Evolutionary conservation across 2,888 invertebrate genomes (phyloP).

Genomic region (Mythimna pallens): DNA sequence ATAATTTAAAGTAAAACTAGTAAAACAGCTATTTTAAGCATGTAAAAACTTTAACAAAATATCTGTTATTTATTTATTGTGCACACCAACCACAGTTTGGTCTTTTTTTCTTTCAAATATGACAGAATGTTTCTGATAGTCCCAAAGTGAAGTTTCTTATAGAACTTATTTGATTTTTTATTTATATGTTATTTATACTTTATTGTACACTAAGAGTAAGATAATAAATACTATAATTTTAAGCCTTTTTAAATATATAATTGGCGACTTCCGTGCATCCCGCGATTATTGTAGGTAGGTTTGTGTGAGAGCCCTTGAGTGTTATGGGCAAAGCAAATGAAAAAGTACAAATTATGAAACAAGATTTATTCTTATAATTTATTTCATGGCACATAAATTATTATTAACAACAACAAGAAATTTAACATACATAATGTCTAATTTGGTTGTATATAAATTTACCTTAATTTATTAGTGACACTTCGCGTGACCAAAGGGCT

Average conservation of each 20-base stretch:
- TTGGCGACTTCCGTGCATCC: too few relatives aligned
- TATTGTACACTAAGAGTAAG: too few relatives aligned
- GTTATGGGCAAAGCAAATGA: too few relatives aligned
- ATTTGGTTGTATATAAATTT: not conserved
- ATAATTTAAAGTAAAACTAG: not conserved
- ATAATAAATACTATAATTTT: too few relatives aligned
- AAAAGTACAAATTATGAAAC: not conserved
- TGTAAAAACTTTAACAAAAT: not conserved
- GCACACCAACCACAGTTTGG: too few relatives aligned
- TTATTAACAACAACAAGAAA: not conserved
- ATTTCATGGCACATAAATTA: slow-evolving; percentile 17
- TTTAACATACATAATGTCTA: not conserved
- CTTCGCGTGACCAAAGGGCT: too few relatives aligned
- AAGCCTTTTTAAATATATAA: too few relatives aligned
- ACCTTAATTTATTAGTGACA: not conserved
- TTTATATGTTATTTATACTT: not conserved
- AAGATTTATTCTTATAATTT: not conserved
- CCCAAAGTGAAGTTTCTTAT: not conserved
- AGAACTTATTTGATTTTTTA: not conserved
- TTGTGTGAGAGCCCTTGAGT: too few relatives aligned
- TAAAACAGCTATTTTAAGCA: not conserved
- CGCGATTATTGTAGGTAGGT: too few relatives aligned
- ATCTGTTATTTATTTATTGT: too few relatives aligned
- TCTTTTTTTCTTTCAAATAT: too few relatives aligned
- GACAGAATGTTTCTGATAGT: not conserved